phyloP scores from a whole-genome alignment of 2,888 invertebrate genomes.

The Microctonus brassicae region DNA sequence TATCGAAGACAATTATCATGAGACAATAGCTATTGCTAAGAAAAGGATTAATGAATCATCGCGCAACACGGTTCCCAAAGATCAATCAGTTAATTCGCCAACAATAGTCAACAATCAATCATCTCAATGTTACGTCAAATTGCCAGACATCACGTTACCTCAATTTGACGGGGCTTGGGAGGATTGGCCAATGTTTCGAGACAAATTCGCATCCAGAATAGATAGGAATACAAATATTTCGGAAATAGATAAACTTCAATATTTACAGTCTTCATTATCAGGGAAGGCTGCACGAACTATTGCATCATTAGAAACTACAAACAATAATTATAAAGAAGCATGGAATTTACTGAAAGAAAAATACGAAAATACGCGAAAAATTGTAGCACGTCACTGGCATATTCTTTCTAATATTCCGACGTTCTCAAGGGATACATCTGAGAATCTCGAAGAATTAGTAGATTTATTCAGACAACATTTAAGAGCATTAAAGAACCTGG shows the following conservation, averaged over 20 bases:
- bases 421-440: conserved; percentile 15
- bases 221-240: conserved; percentile 28
- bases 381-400: conserved; percentile 39
- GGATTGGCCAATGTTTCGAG: conserved; percentile 43
- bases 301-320: conserved; percentile 37
- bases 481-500: conserved; percentile 31
- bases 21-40: too few species aligned
- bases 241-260: conserved; percentile 41
- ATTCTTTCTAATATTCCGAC: conserved; percentile 16
- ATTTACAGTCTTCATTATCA: conserved; percentile 40
- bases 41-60: too few species aligned
- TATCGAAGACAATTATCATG: too few species aligned
- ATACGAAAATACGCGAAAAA: conserved; percentile 40
- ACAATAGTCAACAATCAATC: too few species aligned
- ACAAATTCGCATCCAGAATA: conserved; percentile 42
- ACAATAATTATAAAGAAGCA: conserved; percentile 42
- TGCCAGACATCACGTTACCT: conserved; percentile 39
- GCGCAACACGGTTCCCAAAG: too few species aligned
- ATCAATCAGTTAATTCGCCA: too few species aligned
- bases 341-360: conserved; percentile 41
- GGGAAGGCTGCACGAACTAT: conserved; percentile 45
- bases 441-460: conserved; percentile 29
- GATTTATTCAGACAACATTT: too few species aligned
- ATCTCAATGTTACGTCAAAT: not conserved
- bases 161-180: conserved; percentile 42